Evolutionary conservation across 1,140 invertebrate genomes (phyloP), one percentile per base, ranked within the genome.

Genomic region (Pemphigus obesinymphae): DNA sequence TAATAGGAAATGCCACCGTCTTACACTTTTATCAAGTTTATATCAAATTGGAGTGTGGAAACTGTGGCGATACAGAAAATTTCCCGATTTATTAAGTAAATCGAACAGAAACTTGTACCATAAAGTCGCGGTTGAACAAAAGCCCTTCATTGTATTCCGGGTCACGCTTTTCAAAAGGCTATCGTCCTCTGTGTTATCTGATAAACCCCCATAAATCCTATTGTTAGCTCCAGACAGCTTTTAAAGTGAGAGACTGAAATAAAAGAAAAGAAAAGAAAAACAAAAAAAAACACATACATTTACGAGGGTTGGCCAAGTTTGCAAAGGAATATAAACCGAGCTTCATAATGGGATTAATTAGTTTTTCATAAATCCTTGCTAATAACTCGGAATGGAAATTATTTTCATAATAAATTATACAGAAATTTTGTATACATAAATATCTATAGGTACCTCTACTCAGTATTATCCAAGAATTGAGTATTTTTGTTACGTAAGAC

Each of bases 141-240:
- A 61, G 76, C 55, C 13, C 76, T 80, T 63, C 76, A 80, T 80
- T 80, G 76, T 63, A 61, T 61, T 80, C 55, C 55, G 37, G 76
- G 76, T 80, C 76, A 63, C 76, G 76, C 76, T 80, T 80, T 80
- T 80, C 34, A 61, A 80, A 80, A 80, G 76, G 76, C 76, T 61
- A 80, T 80, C 76, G 55, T 80, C 34, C 76, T 63, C 37, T 29
- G 53, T 63, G 76, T 80, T 80, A 63, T 80, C 76, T 80, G 55
- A 80, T 61, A 80, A 80, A 80, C 76, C 76, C 75, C 76, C 53
- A 80, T 80, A 80, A 63, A 80, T 63, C 55, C 76, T 50, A 63
- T 80, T 80, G 76, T 80, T 80, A 80, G 53, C 40, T 63, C 23
- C 40, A 80, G 53, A 80, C 76, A 80, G 76, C 53, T 80, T 80